Evolutionary conservation across 2,113 vertebrate genomes (phyloP), one percentile per base, ranked within the genome.

Genomic region (Pterophyllum scalare): DNA sequence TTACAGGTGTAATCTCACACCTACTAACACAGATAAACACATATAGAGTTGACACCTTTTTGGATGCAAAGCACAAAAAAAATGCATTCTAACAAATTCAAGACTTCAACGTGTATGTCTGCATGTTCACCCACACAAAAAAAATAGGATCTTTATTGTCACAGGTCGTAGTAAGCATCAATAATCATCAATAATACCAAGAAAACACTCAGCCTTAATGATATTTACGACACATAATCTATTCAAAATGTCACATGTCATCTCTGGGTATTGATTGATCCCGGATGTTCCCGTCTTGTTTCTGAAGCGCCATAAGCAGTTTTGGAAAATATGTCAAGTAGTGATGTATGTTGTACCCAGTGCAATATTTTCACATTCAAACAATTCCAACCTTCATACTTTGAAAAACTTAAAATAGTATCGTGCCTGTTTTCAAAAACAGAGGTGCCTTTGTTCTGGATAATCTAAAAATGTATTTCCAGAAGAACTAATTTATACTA

Each of bases 101-200:
- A 49, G 46, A 52, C 6, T 72, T 54, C 24, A 72, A 26, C 26
- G 0, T 54, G 2, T 54, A 72, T 31, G 19, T 72, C 31, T 72
- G 46, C 24, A 31, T 15, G 43, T 52, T 72, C 2, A 52, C 28
- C 31, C 26, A 20, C 22, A 54, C 26, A 17, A 19, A 52, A 7
- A 52, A 52, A 52, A 52, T 11, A 31, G 43, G 65, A 72, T 72
- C 43, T 40, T 72, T 19, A 72, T 31, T 72, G 10, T 72, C 46
- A 31, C 65, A 72, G 43, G 52, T 72, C 26, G 24, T 75, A 20
- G 11, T 60, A 60, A 31, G 75, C 20, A 2, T 35, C 33, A 33
- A 10, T 38, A 38, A 40, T 61, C 26, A 20, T 14, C 26, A 52
- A 62, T 13, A 40, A 40, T 24, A 31, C 19, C 14, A 33, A 64